These are phyloP conservation scores for Phrynocephalus vlangalii DNA, from an alignment of 2,797 vertebrate species.

Conservation along the genomic window DNA sequence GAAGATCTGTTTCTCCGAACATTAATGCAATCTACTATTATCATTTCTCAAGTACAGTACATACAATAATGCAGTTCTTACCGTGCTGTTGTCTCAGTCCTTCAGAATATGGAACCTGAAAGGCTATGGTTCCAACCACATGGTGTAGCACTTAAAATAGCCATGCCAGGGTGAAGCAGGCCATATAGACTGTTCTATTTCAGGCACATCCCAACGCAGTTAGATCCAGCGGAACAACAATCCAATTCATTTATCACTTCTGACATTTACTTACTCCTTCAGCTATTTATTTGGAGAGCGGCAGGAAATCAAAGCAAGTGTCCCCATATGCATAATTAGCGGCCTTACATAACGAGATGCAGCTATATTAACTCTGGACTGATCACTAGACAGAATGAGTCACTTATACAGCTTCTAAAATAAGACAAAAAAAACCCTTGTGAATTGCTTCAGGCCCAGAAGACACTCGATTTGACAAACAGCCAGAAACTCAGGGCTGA, in stretches of 20 bases:
- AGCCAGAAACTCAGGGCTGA: neutral
- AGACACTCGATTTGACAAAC: neutral
- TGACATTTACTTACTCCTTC: conserved; percentile 64
- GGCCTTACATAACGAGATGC: neutral
- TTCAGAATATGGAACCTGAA: conserved; percentile 32
- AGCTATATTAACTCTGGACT: neutral
- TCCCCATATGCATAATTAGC: conserved; percentile 1
- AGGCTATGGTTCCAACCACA: conserved; percentile 53
- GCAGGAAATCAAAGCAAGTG: neutral
- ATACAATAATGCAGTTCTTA: conserved; percentile 49
- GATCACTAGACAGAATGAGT: neutral
- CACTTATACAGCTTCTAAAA: conserved; percentile 38
- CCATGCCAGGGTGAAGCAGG: conserved; percentile 51
- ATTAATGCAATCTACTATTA: neutral
- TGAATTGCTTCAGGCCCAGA: conserved; percentile 6
- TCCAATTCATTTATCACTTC: conserved; percentile 51
- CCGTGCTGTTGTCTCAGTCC: conserved; percentile 45
- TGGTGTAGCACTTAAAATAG: conserved; percentile 72
- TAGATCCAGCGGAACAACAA: conserved; percentile 49
- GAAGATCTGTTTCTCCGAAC: conserved; percentile 1
- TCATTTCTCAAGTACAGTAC: conserved; percentile 5
- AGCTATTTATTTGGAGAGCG: conserved; percentile 51
- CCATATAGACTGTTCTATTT: conserved; percentile 69
- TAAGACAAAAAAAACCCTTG: neutral
- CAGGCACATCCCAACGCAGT: conserved; percentile 59